Evolutionary conservation across 2,888 invertebrate species (phyloP).

Genomic region (Margaritifera margaritifera): DNA sequence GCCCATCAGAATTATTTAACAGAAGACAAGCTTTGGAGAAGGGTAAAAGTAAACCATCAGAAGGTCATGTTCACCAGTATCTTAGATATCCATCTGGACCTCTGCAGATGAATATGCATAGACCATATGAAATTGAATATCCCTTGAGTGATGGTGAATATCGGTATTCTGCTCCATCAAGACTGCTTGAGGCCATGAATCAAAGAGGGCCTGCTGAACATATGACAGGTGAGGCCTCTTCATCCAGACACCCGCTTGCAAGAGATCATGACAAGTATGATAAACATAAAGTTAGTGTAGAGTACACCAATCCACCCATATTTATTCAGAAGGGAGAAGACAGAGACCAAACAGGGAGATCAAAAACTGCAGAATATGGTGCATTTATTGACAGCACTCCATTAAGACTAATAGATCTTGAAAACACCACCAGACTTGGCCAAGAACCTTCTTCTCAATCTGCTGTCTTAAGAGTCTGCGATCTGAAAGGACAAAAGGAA

Average conservation of each 20-base stretch:
- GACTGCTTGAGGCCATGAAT: neutral
- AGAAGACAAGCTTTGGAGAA: constrained; percentile 3
- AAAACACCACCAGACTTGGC: too few relatives aligned
- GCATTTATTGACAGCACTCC: constrained; percentile 9
- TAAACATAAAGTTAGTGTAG: too few relatives aligned
- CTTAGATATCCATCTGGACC: too few relatives aligned
- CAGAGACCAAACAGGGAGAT: neutral
- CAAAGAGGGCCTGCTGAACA: too few relatives aligned
- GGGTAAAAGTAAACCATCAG: neutral
- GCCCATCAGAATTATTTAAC: constrained; percentile 12
- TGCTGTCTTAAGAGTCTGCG: too few relatives aligned
- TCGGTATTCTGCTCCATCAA: neutral
- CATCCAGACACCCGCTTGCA: too few relatives aligned
- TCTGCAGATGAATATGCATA: neutral
- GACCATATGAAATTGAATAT: neutral
- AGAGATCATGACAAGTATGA: too few relatives aligned
- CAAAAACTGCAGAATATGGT: constrained; percentile 5
- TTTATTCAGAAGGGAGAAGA: constrained; percentile 6
- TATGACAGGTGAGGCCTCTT: too few relatives aligned
- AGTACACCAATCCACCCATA: constrained; percentile 1
- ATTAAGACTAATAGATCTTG: neutral
- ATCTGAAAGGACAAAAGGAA: too few relatives aligned
- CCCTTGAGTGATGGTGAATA: neutral
- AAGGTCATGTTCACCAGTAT: too few relatives aligned
- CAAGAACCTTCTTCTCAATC: too few relatives aligned